Evolutionary conservation across 1,140 invertebrate species (phyloP), one percentile per base, ranked within the genome.

Genomic region (Plutomurus gul): DNA sequence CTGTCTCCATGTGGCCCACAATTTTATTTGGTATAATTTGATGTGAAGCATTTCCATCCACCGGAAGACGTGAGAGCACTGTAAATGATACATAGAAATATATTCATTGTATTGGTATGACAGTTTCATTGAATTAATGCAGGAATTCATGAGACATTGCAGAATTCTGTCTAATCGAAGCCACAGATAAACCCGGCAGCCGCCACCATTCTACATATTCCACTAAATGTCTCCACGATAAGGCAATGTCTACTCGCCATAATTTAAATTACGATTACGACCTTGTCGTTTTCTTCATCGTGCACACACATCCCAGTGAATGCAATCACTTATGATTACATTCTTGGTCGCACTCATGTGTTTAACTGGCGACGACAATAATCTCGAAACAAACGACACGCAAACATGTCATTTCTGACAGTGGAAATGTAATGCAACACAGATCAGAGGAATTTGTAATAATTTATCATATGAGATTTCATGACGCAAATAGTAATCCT

Each of bases 51-150:
- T 65, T 65, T 36, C 30, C 25, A 36, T 13, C 18, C 13, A 65
- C 25, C n/a, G 16, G 56, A n/a, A 4, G 11, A 13, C 11, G 5
- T 27, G n/a, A 4, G 18, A 1, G 8, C 13, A 3, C 22, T 10
- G 49, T 25, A 20, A 25, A 27, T 18, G 8, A 27, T 20, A 13
- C 4, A 49, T 49, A 49, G n/a, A 65, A 65, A 18, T 18, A 65
- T 30, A 65, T 65, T 65, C 56, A n/a, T 33, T 33, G 56, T 33
- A 27, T 65, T 65, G n/a, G 13, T 2, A n/a, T 65, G 30, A 36
- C 56, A 65, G 25, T 65, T 30, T 65, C 56, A 65, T 36, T 65
- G 56, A 65, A 65, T 65, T 65, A 65, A 27, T 33, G 27, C 27
- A 13, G 18, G 2, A 10, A n/a, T 43, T 10, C n/a, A n/a, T 43